phyloP scores from a whole-genome alignment of 2,888 invertebrate species.

The Mythimna albipuncta region DNA sequence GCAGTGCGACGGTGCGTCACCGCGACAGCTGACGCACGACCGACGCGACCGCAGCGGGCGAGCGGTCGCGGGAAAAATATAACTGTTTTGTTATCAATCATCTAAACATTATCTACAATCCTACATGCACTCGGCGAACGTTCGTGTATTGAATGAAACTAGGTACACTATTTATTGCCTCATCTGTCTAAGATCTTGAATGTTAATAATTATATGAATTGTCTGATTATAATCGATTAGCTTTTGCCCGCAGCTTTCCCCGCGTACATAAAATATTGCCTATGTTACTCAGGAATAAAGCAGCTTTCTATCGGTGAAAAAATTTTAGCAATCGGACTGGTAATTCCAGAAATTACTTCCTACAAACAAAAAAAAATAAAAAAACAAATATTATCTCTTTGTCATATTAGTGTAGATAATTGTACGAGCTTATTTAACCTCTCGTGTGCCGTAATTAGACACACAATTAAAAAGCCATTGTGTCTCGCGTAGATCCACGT shows the following conservation, averaged over 20 bases:
- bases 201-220: not conserved
- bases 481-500: no score
- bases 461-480: no score
- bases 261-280: no score
- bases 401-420: not conserved
- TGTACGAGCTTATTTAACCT: no score
- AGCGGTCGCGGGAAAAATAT: not conserved
- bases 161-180: not conserved
- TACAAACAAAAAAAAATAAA: no score
- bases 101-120: not conserved
- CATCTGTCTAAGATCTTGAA: not conserved
- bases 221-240: not conserved
- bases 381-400: no score
- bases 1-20: conserved; percentile 20
- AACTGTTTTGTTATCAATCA: conserved; percentile 5
- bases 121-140: not conserved
- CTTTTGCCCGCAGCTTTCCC: no score
- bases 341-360: no score
- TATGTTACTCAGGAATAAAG: no score
- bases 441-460: no score
- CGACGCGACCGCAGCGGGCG: not conserved
- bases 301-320: no score
- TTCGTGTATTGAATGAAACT: not conserved
- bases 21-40: conserved; percentile 52
- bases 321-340: no score